Conservation (phyloP, 1,140 invertebrate genomes). For the Brachionus asplanchnoidis region DNA sequence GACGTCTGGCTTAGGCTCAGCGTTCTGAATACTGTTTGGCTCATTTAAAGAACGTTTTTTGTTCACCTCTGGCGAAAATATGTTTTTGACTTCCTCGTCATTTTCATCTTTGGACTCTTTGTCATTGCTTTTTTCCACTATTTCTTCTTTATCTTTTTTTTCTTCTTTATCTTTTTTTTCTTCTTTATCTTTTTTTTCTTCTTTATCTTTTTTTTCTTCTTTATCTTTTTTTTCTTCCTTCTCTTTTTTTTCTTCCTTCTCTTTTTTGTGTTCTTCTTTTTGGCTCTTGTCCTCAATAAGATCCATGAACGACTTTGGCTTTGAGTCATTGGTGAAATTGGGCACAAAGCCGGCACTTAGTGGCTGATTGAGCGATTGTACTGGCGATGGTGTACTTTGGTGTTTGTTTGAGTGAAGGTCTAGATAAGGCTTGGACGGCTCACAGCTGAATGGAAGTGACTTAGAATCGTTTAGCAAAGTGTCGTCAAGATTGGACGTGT, state of each 20-base stretch:
- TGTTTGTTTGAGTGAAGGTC: not conserved
- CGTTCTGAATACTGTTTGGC: too few species aligned
- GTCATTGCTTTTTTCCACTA: not conserved
- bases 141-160: not conserved
- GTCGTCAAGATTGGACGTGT: not conserved
- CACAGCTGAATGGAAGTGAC: not conserved
- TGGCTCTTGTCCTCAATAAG: not conserved
- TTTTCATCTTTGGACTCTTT: constrained; percentile 15
- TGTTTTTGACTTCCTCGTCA: constrained; percentile 16
- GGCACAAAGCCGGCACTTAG: constrained; percentile 36
- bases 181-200: not conserved
- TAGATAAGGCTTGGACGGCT: not conserved
- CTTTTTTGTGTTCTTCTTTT: not conserved
- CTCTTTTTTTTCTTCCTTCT: not conserved
- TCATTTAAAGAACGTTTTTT: not conserved
- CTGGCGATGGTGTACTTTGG: not conserved
- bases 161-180: not conserved
- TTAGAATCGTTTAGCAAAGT: not conserved
- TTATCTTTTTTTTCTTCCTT: not conserved
- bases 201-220: not conserved
- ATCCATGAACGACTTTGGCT: not conserved
- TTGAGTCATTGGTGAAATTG: not conserved
- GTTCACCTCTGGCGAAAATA: not conserved
- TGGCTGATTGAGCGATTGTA: not conserved
- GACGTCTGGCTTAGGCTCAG: not conserved